Conservation (phyloP, 2,113 vertebrate species). For the Corvus hawaiiensis region DNA sequence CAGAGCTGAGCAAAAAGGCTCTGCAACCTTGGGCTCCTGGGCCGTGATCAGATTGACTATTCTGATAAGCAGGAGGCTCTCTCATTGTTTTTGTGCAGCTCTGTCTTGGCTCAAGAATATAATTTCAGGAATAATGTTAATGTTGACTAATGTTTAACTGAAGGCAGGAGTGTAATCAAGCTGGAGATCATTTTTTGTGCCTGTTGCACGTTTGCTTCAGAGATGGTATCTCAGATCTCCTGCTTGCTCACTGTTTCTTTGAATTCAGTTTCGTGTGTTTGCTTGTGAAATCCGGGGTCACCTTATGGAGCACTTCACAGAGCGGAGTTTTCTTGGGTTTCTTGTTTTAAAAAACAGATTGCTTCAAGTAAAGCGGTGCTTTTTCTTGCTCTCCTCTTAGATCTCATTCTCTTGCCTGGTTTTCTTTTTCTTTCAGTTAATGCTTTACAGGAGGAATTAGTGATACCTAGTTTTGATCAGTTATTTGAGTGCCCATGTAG, state of each 20-base stretch:
- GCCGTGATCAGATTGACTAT: background rate
- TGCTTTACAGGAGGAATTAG: background rate
- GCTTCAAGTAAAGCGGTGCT: background rate
- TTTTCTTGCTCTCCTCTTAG: background rate
- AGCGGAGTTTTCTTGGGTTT: background rate
- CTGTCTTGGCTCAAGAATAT: background rate
- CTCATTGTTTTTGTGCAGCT: background rate
- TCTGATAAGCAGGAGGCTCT: background rate
- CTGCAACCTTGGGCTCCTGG: background rate
- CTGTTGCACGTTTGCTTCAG: background rate
- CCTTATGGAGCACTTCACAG: background rate
- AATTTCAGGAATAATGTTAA: background rate
- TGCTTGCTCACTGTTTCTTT: background rate
- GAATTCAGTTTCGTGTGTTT: background rate
- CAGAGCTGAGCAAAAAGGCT: background rate
- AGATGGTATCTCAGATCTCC: background rate
- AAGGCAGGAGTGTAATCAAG: background rate
- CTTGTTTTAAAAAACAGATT: background rate
- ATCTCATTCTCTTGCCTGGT: background rate
- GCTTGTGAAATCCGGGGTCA: background rate
- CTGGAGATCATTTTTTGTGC: background rate
- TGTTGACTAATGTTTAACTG: background rate
- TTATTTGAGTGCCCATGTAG: background rate
- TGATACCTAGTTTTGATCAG: background rate
- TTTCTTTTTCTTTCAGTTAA: background rate